Base-by-base conservation (phyloP, 2,888 invertebrate genomes). In the Eristalinus aeneus region DNA sequence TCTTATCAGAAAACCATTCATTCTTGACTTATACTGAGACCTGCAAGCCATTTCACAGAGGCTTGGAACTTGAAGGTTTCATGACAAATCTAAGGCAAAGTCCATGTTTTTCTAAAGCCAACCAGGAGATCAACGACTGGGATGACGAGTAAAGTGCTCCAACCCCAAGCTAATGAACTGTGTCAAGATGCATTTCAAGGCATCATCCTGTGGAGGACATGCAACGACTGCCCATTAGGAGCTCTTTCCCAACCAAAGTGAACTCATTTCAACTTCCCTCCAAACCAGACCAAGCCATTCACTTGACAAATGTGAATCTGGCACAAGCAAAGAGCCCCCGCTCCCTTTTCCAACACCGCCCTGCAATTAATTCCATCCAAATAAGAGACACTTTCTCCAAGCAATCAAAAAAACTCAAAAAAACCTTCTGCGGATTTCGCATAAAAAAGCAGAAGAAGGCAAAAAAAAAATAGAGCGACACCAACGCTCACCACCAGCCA, bases 331-430 rank as follows among this genome's bases (percentile, higher is more conserved):
- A 6, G 8, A 27, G 27, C 2, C 27, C 0, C 16, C 46, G 4
- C 16, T 12, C n/a, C n/a, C n/a, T n/a, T n/a, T n/a, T n/a, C 16
- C 39, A 2, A n/a, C 1, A n/a, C 16, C 46, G 4, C 46, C n/a
- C n/a, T 6, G 16, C 46, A 46, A 68, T 73, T 73, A 72, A 67
- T 79, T 73, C 63, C 32, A 32, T 56, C 80, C 56, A 69, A 80
- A 69, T 64, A 60, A 74, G 63, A 39, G 63, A 39, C 68, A 58
- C 64, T 34, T 63, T 23, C 54, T 12, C 23, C 46, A 27, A 63
- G 77, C 67, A 60, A 75, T 75, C 67, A 56, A 34, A 64, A n/a
- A 39, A 39, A 76, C 23, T 53, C 60, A 6, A 46, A 56, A 58
- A 54, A 73, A 39, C 23, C 61, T 58, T 63, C 22, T 63, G 60